Percentiles rank a stretch among this genome's conserved stretches.
Evolutionary conservation across 1,140 invertebrate genomes (phyloP).

Genomic region (Euura saliciscinereae): DNA sequence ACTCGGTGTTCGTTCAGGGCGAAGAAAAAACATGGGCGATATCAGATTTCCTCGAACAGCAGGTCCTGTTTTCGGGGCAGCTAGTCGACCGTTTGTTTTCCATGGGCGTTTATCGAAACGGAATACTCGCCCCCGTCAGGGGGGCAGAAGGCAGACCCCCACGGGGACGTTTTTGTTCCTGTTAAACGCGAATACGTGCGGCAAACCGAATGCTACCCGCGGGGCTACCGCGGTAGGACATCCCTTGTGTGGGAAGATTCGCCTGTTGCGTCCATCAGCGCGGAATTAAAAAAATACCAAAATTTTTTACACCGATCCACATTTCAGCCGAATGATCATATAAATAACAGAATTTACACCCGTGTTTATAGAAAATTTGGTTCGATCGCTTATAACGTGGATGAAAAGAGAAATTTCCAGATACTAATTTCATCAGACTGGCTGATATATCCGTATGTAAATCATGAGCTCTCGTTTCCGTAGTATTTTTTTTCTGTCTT

Average conservation of each 20-base stretch:
- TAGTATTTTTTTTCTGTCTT: neutral
- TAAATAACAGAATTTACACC: too few relatives aligned
- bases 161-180: neutral
- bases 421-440: neutral
- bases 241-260: conserved; percentile 44
- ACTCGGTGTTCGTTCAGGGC: too few relatives aligned
- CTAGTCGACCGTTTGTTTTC: neutral
- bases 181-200: neutral
- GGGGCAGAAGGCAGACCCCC: neutral
- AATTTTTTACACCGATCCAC: conserved; percentile 26
- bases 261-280: conserved; percentile 48
- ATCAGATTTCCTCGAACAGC: neutral
- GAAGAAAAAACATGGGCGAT: neutral
- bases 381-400: neutral
- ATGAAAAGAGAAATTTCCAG: neutral
- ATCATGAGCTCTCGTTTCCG: neutral
- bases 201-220: neutral
- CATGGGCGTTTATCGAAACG: conserved; percentile 3
- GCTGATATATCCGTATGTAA: too few relatives aligned
- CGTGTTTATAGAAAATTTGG: too few relatives aligned
- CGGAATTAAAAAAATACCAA: conserved; percentile 51
- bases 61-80: neutral
- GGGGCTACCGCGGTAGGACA: neutral
- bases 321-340: too few relatives aligned
- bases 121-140: neutral